These are phyloP conservation scores for Rousettus madagascariensis DNA, from an alignment of 2,797 vertebrate species.

Conservation along the genomic window DNA sequence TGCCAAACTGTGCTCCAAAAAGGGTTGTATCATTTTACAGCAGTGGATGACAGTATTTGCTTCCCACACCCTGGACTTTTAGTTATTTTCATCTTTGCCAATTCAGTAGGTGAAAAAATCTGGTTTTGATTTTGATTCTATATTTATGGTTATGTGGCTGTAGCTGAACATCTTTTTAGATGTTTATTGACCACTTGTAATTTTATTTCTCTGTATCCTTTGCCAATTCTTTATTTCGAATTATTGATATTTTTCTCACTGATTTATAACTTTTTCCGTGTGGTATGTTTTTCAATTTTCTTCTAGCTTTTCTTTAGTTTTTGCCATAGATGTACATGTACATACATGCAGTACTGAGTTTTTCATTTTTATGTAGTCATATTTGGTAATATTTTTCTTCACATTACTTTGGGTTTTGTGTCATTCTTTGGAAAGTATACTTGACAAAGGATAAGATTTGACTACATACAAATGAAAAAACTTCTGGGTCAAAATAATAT, in stretches of 20 bases:
- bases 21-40: background rate
- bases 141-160: background rate
- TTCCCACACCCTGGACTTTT: background rate
- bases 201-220: background rate
- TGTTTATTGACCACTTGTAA: background rate
- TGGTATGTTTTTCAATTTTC: background rate
- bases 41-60: background rate
- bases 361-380: background rate
- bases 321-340: background rate
- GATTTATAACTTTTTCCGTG: background rate
- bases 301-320: background rate
- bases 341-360: background rate
- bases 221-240: background rate
- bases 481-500: conserved; percentile 18
- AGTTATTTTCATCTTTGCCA: background rate
- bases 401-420: background rate
- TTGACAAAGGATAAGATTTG: background rate
- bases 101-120: background rate
- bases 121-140: background rate
- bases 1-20: background rate
- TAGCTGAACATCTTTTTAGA: background rate
- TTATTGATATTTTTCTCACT: conserved; percentile 8
- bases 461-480: background rate
- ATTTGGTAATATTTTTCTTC: conserved; percentile 3
- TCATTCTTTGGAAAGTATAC: background rate